A percentile compares a stretch with the other conserved stretches of the same genome.
Conservation (phyloP, 2,113 vertebrate species). For the Pseudorhombus dupliciocellatus region DNA sequence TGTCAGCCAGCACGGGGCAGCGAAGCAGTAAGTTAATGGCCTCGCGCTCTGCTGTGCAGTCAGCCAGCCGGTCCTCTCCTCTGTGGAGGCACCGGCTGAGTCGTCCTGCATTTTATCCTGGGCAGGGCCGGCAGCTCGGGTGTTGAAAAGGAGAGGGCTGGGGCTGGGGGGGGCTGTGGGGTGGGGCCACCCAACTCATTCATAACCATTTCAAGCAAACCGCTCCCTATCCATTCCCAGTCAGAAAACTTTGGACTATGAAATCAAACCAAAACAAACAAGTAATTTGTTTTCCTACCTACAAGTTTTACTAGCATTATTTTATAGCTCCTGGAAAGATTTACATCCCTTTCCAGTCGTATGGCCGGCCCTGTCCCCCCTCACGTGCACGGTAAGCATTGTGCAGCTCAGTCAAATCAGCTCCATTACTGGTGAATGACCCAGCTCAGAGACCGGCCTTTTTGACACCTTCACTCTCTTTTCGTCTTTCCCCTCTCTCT, state of each 20-base stretch:
- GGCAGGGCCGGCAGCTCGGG: constrained; percentile 77
- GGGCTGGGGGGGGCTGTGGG: constrained; percentile 47
- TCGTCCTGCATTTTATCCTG: constrained; percentile 80
- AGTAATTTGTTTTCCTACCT: constrained; percentile 27
- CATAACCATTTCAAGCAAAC: constrained; percentile 75
- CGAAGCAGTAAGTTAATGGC: constrained; percentile 72
- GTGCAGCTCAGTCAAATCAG: constrained; percentile 46
- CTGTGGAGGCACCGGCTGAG: constrained; percentile 69
- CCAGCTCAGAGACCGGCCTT: constrained; percentile 8
- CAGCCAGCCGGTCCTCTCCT: constrained; percentile 67
- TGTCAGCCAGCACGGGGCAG: constrained; percentile 70
- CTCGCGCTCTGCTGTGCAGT: constrained; percentile 71
- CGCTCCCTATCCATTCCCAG: background rate
- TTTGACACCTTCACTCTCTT: constrained; percentile 61
- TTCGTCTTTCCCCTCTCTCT: constrained; percentile 27
- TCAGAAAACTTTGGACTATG: constrained; percentile 26
- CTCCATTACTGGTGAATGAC: constrained; percentile 54
- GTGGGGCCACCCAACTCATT: constrained; percentile 75
- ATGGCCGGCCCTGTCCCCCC: constrained; percentile 24
- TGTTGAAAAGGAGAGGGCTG: constrained; percentile 63
- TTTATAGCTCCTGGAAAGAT: constrained; percentile 53
- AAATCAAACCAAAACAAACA: constrained; percentile 3
- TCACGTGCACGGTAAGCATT: constrained; percentile 34
- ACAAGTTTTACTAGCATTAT: constrained; percentile 25
- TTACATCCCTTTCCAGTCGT: constrained; percentile 33